Conservation (phyloP, 2,797 vertebrate species). For the Pseudochaenichthys georgianus region DNA sequence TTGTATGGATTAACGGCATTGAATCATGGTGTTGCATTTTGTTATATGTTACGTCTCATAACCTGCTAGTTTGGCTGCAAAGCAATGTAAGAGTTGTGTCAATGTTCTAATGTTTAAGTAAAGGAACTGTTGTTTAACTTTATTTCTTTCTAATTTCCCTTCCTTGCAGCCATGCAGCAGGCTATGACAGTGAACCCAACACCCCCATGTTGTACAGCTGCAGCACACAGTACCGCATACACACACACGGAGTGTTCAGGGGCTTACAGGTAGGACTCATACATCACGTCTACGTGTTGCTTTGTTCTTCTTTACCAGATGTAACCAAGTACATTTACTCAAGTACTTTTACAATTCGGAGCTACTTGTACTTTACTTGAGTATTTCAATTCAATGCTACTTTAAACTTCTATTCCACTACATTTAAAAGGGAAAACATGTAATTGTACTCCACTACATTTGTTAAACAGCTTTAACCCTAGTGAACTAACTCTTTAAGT, state of each 20-base stretch:
- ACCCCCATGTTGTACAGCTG: constrained; percentile 96
- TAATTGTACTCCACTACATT: too few species aligned
- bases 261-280: constrained; percentile 82
- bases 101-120: not conserved
- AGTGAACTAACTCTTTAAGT: too few species aligned
- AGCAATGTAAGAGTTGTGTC: not conserved
- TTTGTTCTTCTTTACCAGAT: not conserved
- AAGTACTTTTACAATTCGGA: too few species aligned
- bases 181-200: constrained; percentile 95
- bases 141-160: constrained; percentile 45
- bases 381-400: too few species aligned
- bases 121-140: not conserved
- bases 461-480: too few species aligned
- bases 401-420: too few species aligned
- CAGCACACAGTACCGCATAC: constrained; percentile 98
- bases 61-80: not conserved
- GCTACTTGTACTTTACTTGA: too few species aligned
- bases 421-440: too few species aligned
- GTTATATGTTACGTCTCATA: constrained; percentile 10
- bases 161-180: constrained; percentile 88
- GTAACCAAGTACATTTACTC: too few species aligned
- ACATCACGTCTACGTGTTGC: not conserved
- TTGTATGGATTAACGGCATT: constrained; percentile 28
- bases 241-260: constrained; percentile 96
- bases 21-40: constrained; percentile 10